Evolutionary conservation across 1,140 invertebrate species (phyloP), one percentile per base, ranked within the genome.

Genomic region (Belonocnema kinseyi): DNA sequence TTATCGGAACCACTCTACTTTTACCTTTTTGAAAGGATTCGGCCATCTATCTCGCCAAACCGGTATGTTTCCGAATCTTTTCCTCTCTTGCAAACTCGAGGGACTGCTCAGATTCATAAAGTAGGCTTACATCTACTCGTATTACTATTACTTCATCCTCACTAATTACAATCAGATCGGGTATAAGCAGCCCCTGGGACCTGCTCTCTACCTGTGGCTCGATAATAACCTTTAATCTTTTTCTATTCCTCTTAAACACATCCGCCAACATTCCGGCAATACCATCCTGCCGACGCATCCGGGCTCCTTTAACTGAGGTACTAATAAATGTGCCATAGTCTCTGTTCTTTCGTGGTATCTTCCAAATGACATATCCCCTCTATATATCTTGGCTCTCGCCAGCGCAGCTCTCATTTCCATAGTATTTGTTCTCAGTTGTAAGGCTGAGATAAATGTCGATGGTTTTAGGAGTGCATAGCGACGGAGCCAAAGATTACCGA

Each of bases 281-380:
- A 12, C n/a, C 52, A 16, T 54, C 14, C 4, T 54, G 52, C 14
- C 52, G 6, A 5, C n/a, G 13, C 3, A 54, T 54, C 4, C 52
- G 6, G 7, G 4, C 6, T 4, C 12, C 7, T n/a, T 54, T 54
- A 4, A 5, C 14, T 5, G n/a, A 54, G 52, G 52, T 7, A 16
- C 52, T 4, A 54, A 4, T 16, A 54, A 16, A 54, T 54, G 52
- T 54, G 52, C 52, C 7, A 16, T 76, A 70, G 74, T 71, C 76
- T 72, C 72, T 54, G 51, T 71, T 77, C 74, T 51, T 13, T 50
- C 17, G 52, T 46, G 78, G 73, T 70, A 54, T 72, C 40, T 21
- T 52, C 21, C 33, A n/a, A 21, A 54, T 61, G 7, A 74, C 40
- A 53, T 73, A 11, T 53, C 6, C 50, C 17, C 13, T 19, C 72